Conservation (phyloP, 2,888 invertebrate genomes). For the Macroteleia sp. region DNA sequence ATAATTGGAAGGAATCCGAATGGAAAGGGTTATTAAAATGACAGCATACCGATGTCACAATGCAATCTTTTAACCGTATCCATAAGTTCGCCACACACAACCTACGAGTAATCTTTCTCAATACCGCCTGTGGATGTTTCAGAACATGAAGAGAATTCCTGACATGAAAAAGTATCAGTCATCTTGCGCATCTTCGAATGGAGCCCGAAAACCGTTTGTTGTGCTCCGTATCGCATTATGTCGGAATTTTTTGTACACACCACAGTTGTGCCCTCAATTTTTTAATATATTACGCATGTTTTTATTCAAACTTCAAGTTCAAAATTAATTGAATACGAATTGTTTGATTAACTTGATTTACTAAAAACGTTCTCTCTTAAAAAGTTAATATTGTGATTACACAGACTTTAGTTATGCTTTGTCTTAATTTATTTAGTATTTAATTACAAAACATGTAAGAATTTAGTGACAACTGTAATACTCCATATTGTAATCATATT, state of each 20-base stretch:
- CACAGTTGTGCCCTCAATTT: conserved; percentile 22
- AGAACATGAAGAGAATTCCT: conserved; percentile 43
- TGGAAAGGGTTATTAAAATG: conserved; percentile 53
- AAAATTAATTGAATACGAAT: too few species aligned
- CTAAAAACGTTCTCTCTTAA: too few species aligned
- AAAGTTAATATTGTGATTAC: too few species aligned
- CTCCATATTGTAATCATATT: too few species aligned
- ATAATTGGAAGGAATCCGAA: conserved; percentile 45
- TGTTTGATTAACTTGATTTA: too few species aligned
- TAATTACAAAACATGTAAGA: too few species aligned
- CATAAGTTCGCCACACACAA: conserved; percentile 32
- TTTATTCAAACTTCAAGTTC: too few species aligned
- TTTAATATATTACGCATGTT: conserved; percentile 5
- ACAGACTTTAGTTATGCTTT: too few species aligned
- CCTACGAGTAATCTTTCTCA: conserved; percentile 43
- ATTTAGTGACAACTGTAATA: too few species aligned
- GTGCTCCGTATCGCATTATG: conserved; percentile 33
- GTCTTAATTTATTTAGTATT: too few species aligned
- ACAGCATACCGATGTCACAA: conserved; percentile 60
- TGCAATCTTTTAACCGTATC: conserved; percentile 42
- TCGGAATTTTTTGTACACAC: conserved; percentile 23
- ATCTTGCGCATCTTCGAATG: conserved; percentile 36
- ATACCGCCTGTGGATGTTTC: conserved; percentile 48
- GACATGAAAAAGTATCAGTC: conserved; percentile 47
- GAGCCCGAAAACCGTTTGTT: conserved; percentile 35